phyloP scores from a whole-genome alignment of 1,140 invertebrate species.

The Heliothis subflexa region DNA sequence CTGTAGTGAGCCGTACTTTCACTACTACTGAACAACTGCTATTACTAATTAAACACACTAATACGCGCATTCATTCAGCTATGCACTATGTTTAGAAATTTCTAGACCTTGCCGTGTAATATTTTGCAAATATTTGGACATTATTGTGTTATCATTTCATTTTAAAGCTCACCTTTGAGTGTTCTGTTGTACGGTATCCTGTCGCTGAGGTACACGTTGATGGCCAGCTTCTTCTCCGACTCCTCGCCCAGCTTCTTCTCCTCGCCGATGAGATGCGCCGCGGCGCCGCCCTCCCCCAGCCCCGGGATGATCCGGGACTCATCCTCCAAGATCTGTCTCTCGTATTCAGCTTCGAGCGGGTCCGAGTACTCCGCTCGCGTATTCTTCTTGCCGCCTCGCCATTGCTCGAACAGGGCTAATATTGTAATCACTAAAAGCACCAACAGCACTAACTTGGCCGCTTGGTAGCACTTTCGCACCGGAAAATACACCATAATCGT shows the following conservation, averaged over 20 bases:
- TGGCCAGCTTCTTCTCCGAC: slow-evolving; percentile 75
- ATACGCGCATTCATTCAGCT: not conserved
- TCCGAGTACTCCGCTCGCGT: slow-evolving; percentile 60
- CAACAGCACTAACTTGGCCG: slow-evolving; percentile 68
- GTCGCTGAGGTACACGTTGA: slow-evolving; percentile 81
- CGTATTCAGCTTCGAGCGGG: slow-evolving; percentile 63
- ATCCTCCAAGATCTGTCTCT: slow-evolving; percentile 73
- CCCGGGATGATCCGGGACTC: slow-evolving; percentile 75
- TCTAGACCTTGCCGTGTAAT: not conserved
- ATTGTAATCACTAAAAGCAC: slow-evolving; percentile 70
- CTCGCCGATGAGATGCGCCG: slow-evolving; percentile 67
- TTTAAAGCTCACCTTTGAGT: slow-evolving; percentile 68
- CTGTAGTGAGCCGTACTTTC: not conserved
- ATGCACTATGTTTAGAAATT: not conserved
- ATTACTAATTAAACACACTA: not conserved
- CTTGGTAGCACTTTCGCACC: slow-evolving; percentile 75
- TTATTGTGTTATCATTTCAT: not conserved
- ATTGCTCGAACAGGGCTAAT: slow-evolving; percentile 73
- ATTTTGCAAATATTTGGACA: not conserved
- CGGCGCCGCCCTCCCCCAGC: slow-evolving; percentile 73
- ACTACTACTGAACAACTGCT: not conserved
- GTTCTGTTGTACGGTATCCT: slow-evolving; percentile 78
- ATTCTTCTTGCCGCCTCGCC: slow-evolving; percentile 72
- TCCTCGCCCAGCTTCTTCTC: slow-evolving; percentile 72
- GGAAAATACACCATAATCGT: slow-evolving; percentile 73